Percentiles rank a stretch among this genome's conserved stretches.
Conservation (phyloP, 1,140 invertebrate species). For the Papilio aristodemus region DNA sequence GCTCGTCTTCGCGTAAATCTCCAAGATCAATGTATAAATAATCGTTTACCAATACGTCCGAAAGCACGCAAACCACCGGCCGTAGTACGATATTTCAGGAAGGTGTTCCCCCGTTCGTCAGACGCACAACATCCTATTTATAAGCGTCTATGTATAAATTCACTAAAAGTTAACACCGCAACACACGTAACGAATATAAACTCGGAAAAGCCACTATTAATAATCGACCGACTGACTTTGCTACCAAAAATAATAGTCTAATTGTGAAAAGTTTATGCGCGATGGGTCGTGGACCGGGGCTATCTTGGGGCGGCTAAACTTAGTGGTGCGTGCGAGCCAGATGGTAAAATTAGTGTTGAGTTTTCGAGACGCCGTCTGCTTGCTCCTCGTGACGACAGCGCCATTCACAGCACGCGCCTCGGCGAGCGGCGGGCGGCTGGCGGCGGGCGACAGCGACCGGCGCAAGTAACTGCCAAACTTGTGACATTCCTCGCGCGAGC, state of each 20-base stretch:
- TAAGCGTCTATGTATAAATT: conserved; percentile 81
- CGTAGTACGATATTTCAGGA: conserved; percentile 80
- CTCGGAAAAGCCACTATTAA: conserved; percentile 80
- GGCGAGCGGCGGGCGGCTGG: conserved; percentile 47
- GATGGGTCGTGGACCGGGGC: conserved; percentile 79
- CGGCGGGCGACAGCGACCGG: conserved; percentile 20
- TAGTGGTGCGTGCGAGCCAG: conserved; percentile 79
- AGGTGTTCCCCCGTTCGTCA: conserved; percentile 80
- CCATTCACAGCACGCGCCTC: conserved; percentile 67
- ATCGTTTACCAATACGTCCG: conserved; percentile 78
- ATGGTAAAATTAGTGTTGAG: conserved; percentile 78
- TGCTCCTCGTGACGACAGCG: conserved; percentile 71
- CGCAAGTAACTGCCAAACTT: conserved; percentile 74
- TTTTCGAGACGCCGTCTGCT: conserved; percentile 75
- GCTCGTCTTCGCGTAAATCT: conserved; percentile 51
- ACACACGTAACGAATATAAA: conserved; percentile 81
- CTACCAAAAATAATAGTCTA: conserved; percentile 82
- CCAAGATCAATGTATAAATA: conserved; percentile 76
- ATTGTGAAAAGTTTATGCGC: conserved; percentile 81
- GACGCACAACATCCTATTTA: conserved; percentile 80
- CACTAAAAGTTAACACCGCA: conserved; percentile 80
- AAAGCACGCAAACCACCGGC: conserved; percentile 74
- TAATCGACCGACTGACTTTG: conserved; percentile 80
- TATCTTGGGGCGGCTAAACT: conserved; percentile 82
- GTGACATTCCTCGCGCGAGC: conserved; percentile 72